Conservation (phyloP, 2,888 invertebrate species). For the Neoascia interrupta region DNA sequence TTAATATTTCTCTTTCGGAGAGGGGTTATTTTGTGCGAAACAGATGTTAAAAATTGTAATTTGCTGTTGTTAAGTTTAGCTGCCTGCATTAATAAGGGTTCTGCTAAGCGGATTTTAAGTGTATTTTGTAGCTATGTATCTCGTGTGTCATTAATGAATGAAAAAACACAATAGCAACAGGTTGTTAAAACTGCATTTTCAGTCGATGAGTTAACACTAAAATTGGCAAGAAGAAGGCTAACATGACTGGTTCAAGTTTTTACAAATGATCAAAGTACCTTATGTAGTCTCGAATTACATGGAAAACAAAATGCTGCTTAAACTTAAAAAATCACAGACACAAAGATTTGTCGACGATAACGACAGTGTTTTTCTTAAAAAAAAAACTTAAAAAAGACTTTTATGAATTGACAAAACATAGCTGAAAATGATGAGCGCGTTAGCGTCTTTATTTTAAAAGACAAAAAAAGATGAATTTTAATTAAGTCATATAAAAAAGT, state of each 20-base stretch:
- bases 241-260: slow-evolving; percentile 13
- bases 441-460: too few relatives aligned
- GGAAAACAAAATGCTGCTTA: too few relatives aligned
- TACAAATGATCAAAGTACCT: slow-evolving; percentile 45
- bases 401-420: too few relatives aligned
- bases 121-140: slow-evolving; percentile 15
- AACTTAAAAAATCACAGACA: too few relatives aligned
- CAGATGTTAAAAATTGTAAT: slow-evolving; percentile 32
- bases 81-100: background rate
- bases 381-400: too few relatives aligned
- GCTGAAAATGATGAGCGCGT: too few relatives aligned
- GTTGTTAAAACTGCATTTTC: slow-evolving; percentile 25
- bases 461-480: too few relatives aligned
- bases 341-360: too few relatives aligned
- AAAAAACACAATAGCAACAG: slow-evolving; percentile 14
- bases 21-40: slow-evolving; percentile 53
- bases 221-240: slow-evolving; percentile 1
- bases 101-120: slow-evolving; percentile 26
- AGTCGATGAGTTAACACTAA: slow-evolving; percentile 28
- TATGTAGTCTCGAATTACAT: too few relatives aligned
- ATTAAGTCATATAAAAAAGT: too few relatives aligned
- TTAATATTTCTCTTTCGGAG: slow-evolving; percentile 20
- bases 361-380: too few relatives aligned
- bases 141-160: slow-evolving; percentile 57
- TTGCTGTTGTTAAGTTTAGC: slow-evolving; percentile 41